Percentiles rank a stretch among this genome's conserved stretches.
These are phyloP conservation scores for Pitta sordida DNA, from an alignment of 2,113 vertebrate species.

Conservation along the genomic window DNA sequence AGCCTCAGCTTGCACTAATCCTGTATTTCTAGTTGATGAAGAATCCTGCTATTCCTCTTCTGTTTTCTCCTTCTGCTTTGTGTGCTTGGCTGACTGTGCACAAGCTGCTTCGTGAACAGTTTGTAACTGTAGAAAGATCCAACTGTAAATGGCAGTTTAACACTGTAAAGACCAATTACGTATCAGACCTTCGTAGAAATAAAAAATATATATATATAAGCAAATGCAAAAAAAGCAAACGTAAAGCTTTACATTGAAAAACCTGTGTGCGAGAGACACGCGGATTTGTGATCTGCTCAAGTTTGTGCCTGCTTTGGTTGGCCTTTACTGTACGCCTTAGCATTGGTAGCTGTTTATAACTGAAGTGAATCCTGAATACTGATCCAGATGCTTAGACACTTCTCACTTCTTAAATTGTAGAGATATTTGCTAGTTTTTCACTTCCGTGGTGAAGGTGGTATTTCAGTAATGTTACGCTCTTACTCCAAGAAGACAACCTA, in stretches of 20 bases:
- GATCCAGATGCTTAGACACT: neutral
- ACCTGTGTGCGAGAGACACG: neutral
- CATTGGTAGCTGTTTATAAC: neutral
- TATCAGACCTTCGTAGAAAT: neutral
- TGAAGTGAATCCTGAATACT: neutral
- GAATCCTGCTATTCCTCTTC: conserved; percentile 3
- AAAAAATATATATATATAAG: too few species aligned
- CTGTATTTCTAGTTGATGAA: neutral
- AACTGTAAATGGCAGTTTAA: neutral
- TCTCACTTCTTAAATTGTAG: neutral
- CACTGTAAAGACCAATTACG: neutral
- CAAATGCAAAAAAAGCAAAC: neutral
- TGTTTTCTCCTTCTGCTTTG: conserved; percentile 24
- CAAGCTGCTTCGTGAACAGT: neutral
- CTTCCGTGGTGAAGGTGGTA: neutral
- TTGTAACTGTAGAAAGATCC: neutral
- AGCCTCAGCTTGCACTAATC: conserved; percentile 41
- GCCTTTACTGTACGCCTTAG: neutral
- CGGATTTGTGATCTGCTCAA: neutral
- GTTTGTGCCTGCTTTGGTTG: neutral
- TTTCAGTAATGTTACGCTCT: neutral
- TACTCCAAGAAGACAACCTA: neutral
- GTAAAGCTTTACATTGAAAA: neutral
- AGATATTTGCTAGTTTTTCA: neutral
- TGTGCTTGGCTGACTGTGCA: conserved; percentile 50